These are phyloP conservation scores for Perccottus glenii DNA, from an alignment of 2,113 vertebrate species.

Conservation along the genomic window DNA sequence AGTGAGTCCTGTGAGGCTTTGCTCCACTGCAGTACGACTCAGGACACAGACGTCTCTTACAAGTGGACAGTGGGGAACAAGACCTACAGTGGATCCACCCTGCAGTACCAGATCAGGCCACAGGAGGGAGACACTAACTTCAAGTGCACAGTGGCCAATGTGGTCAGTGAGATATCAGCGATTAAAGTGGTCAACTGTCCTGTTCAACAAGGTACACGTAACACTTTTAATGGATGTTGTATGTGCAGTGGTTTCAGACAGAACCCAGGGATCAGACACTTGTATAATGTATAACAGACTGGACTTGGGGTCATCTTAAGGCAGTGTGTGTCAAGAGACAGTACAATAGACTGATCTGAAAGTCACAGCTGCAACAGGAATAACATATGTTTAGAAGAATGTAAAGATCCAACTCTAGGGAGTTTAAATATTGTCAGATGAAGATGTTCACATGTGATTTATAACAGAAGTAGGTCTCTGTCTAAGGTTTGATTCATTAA, in stretches of 20 bases:
- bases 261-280: no score
- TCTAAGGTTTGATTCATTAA: no score
- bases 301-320: no score
- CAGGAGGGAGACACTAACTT: slow-evolving; percentile 12
- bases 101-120: neutral
- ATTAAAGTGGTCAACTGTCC: slow-evolving; percentile 1
- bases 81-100: neutral
- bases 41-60: slow-evolving; percentile 7
- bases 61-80: slow-evolving; percentile 31
- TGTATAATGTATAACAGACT: no score
- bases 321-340: no score
- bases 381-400: no score
- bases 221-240: neutral
- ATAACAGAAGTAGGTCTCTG: no score
- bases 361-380: no score
- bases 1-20: slow-evolving; percentile 31
- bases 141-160: slow-evolving; percentile 42
- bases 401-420: no score
- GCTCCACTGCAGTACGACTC: slow-evolving; percentile 24
- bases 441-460: no score
- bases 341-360: no score
- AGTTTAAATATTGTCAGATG: no score
- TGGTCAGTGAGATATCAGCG: neutral
- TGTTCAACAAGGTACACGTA: neutral
- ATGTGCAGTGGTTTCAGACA: neutral